Conservation (phyloP, 1,140 invertebrate species). For the Danaus plexippus region DNA sequence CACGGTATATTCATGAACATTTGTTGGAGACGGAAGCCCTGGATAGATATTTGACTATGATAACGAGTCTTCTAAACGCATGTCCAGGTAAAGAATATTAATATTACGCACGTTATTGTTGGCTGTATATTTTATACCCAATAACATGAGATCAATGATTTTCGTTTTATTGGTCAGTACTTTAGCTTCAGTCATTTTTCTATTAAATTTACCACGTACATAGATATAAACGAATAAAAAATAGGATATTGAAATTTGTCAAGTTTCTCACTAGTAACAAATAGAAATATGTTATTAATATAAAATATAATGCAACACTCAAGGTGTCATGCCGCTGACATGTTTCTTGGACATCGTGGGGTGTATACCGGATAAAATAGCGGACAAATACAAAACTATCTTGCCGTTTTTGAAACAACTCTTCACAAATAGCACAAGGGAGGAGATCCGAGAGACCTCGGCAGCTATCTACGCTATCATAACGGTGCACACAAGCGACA, state of each 20-base stretch:
- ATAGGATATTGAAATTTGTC: too few relatives aligned
- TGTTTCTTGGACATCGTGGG: constrained; percentile 84
- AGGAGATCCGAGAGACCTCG: constrained; percentile 80
- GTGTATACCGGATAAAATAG: constrained; percentile 75
- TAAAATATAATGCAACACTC: constrained; percentile 22
- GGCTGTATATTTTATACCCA: constrained; percentile 1
- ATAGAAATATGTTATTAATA: too few relatives aligned
- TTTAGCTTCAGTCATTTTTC: too few relatives aligned
- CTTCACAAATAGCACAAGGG: constrained; percentile 77
- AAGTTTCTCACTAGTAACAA: too few relatives aligned
- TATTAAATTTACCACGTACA: too few relatives aligned
- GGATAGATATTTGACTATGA: constrained; percentile 77
- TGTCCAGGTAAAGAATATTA: constrained; percentile 67
- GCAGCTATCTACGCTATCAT: constrained; percentile 80
- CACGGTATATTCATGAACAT: constrained; percentile 71
- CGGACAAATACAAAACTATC: constrained; percentile 73
- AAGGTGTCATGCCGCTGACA: constrained; percentile 75
- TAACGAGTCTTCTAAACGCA: constrained; percentile 75
- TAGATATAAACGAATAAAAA: too few relatives aligned
- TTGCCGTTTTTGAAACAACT: constrained; percentile 77
- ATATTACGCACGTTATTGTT: constrained; percentile 2
- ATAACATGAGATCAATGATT: constrained; percentile 2
- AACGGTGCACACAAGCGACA: constrained; percentile 67
- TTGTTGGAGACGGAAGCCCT: constrained; percentile 70
- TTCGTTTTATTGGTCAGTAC: constrained; percentile 1